A percentile compares a stretch with the other conserved stretches of the same genome.
These are phyloP conservation scores for Hedya salicella DNA, from an alignment of 2,888 invertebrate genomes.

Conservation along the genomic window DNA sequence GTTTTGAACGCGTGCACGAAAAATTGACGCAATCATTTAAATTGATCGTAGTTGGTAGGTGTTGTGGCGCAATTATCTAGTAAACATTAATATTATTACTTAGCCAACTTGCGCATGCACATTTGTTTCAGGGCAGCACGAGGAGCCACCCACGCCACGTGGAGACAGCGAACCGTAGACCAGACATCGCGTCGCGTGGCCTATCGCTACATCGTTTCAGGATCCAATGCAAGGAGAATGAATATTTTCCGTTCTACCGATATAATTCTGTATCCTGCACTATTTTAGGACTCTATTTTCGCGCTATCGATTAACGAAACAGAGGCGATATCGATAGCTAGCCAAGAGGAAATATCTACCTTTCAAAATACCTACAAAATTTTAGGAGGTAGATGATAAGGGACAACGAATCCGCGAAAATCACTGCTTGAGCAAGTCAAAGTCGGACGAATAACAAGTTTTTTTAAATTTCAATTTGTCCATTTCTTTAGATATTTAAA, in stretches of 20 bases:
- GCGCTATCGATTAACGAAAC: no score
- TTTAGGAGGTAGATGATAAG: no score
- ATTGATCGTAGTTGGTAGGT: constrained; percentile 21
- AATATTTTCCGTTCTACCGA: not conserved
- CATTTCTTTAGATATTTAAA: no score
- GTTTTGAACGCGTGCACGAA: constrained; percentile 29
- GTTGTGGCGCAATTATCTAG: constrained; percentile 35
- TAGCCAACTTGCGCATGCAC: constrained; percentile 28
- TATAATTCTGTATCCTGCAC: not conserved
- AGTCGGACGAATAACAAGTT: not conserved
- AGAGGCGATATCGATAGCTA: no score
- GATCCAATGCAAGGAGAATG: not conserved
- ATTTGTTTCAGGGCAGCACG: constrained; percentile 33
- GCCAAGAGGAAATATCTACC: no score
- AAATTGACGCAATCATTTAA: constrained; percentile 36
- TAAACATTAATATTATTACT: constrained; percentile 24
- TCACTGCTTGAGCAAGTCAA: no score
- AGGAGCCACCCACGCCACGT: constrained; percentile 31
- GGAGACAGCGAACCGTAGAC: constrained; percentile 12
- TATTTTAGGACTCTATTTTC: no score
- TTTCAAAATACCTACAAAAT: no score
- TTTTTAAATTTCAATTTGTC: not conserved
- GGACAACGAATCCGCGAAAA: not conserved
- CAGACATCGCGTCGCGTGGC: constrained; percentile 13
- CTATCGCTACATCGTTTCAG: constrained; percentile 1